Base-by-base conservation (phyloP, 2,888 invertebrate genomes). In the Lysandra bellargus region DNA sequence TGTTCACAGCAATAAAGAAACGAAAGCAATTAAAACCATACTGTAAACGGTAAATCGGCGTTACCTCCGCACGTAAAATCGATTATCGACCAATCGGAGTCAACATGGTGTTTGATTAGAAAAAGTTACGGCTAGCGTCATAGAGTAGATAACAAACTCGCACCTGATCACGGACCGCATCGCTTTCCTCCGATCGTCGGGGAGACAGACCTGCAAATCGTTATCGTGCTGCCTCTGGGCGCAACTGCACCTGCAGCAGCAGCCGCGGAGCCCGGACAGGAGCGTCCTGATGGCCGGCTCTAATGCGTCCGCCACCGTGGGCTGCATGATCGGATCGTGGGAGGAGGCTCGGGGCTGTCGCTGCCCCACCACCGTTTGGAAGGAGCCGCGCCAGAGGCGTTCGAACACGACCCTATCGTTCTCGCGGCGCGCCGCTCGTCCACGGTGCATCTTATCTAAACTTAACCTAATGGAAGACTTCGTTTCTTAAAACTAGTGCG, bases 381-480 rank as follows among this genome's bases (percentile, higher is more conserved):
- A 96, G 73, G 96, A 95, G 79, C 97, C 97, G 73, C 96, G 95
- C 97, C 97, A 97, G 78, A 97, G 92, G 33, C 96, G 93, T 85
- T 97, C 97, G 88, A 97, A 97, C 80, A 97, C 96, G 61, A 96
- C 93, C 81, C 96, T 94, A 84, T 96, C 96, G 84, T 96, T 95
- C 82, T 91, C 90, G 90, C 92, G 91, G 84, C 91, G 92, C 92
- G 91, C 86, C 86, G 89, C 95, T 88, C 92, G 92, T 83, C 92
- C 92, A 87, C 92, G 89, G 86, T 92, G 91, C 94, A 93, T 93
- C 88, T 90, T 93, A 91, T 81, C 60, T 84, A 85, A 87, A 80
- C 80, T 75, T 78, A 78, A 84, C 80, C 90, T 92, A 92, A 85
- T 95, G 95, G 95, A 95, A 95, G 95, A 95, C 95, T 94, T 91